A percentile compares a stretch with the other conserved stretches of the same genome.
Evolutionary conservation across 1,140 invertebrate genomes (phyloP).

Genomic region (Coptotermes formosanus): DNA sequence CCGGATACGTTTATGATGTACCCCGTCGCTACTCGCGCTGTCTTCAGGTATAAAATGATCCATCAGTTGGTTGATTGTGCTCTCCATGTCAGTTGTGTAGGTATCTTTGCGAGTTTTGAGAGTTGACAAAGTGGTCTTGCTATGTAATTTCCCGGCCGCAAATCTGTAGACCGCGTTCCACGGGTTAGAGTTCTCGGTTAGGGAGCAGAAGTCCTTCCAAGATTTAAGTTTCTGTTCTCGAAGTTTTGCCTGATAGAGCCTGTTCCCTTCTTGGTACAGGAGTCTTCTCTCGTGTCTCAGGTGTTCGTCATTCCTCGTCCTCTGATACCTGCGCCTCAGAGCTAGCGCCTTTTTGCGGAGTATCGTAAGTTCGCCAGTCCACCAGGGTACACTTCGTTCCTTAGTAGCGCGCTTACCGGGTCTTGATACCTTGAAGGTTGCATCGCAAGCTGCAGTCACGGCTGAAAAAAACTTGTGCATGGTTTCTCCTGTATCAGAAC

Average conservation of each 20-base stretch:
- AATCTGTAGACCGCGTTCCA: neutral
- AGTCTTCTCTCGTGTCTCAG: neutral
- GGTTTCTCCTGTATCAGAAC: too few relatives aligned
- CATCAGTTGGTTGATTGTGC: neutral
- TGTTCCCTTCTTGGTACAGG: neutral
- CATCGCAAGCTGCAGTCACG: neutral
- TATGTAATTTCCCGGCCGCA: neutral
- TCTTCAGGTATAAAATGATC: neutral
- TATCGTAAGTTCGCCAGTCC: neutral
- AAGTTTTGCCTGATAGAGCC: too few relatives aligned
- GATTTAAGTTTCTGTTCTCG: neutral
- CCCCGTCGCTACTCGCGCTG: neutral
- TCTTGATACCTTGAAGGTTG: neutral
- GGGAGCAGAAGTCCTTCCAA: neutral
- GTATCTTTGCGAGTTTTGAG: neutral
- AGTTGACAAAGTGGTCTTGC: neutral
- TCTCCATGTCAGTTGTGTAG: neutral
- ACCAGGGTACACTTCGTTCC: neutral
- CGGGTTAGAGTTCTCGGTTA: neutral
- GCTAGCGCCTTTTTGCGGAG: neutral
- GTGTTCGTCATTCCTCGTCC: neutral
- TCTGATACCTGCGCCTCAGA: neutral
- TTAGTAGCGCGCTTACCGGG: neutral
- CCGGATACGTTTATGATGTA: neutral
- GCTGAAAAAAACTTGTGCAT: too few relatives aligned